Evolutionary conservation across 2,888 invertebrate species (phyloP), one percentile per base, ranked within the genome.

Genomic region (Hyposoter didymator): DNA sequence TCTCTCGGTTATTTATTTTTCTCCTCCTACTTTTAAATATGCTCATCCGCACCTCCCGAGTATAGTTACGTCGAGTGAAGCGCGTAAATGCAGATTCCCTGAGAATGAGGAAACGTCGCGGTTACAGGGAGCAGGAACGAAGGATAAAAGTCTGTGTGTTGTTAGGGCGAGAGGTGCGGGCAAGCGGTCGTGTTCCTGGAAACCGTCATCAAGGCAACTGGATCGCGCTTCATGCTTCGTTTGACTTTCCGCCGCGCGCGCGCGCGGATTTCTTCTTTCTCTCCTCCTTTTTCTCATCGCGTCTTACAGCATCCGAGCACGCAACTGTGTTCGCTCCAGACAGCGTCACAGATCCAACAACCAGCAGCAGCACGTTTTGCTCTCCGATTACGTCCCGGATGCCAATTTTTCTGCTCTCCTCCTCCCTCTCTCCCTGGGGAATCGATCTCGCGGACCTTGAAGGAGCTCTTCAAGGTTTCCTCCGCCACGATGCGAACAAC

Each of bases 141-240:
- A n/a, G 39, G 39, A 39, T 39, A 66, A n/a, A 66, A 66, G 39
- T 39, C 10, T 39, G 35, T 7, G 35, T 35, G 12, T 6, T 17
- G 66, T n/a, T n/a, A 4, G 5, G 39, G 66, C 17, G 64, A 32
- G 35, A 64, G 32, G 64, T 17, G 35, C 49, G n/a, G 39, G 35
- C 35, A 7, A 39, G 8, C 66, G 28, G 28, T 28, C 66, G n/a
- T 19, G 55, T 78, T 78, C 78, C 59, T 78, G 78, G 78, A 69
- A 78, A 43, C 43, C 66, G 73, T 47, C 45, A 78, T 69, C 78
- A 78, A 55, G 55, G 55, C 84, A 76, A 70, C 75, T 55, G 62
- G 84, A 86, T 87, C 86, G 84, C 86, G 39, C 89, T 91, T 92
- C 90, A 90, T 86, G 90, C 89, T 91, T 92, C 91, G 90, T 90